phyloP scores from a whole-genome alignment of 2,797 vertebrate genomes.

The Brachymystax lenok region DNA sequence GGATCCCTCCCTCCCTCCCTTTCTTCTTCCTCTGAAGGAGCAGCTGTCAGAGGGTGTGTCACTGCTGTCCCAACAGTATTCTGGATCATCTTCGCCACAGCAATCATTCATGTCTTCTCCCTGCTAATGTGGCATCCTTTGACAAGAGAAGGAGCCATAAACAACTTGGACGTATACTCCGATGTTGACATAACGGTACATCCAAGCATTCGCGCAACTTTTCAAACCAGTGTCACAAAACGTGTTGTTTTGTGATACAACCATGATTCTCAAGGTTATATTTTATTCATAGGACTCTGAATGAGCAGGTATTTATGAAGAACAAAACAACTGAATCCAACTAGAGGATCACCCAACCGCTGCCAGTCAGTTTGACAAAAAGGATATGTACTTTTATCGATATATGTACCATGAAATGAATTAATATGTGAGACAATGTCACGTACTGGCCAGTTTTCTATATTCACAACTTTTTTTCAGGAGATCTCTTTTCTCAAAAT shows the following conservation, averaged over 20 bases:
- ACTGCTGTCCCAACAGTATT: constrained; percentile 15
- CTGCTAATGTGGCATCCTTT: constrained; percentile 2
- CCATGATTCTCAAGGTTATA: not conserved
- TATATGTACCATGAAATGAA: not conserved
- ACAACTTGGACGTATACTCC: not conserved
- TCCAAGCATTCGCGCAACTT: not conserved
- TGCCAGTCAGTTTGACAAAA: not conserved
- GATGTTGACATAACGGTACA: not conserved
- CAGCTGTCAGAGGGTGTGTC: constrained; percentile 45
- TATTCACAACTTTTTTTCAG: constrained; percentile 36
- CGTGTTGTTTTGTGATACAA: not conserved
- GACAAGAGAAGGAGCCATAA: constrained; percentile 3
- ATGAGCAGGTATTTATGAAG: not conserved
- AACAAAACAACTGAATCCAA: not conserved
- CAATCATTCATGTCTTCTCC: constrained; percentile 46
- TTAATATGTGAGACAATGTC: constrained; percentile 25
- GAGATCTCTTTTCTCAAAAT: constrained; percentile 52
- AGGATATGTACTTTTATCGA: not conserved
- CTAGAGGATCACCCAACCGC: not conserved
- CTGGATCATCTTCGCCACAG: constrained; percentile 28
- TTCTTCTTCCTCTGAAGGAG: constrained; percentile 44
- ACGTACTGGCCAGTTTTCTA: constrained; percentile 7
- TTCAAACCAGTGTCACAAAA: not conserved
- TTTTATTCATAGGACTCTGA: not conserved
- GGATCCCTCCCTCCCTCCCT: not conserved